These are phyloP conservation scores for Sebastes variabilis DNA, from an alignment of 2,797 vertebrate genomes.

Conservation along the genomic window DNA sequence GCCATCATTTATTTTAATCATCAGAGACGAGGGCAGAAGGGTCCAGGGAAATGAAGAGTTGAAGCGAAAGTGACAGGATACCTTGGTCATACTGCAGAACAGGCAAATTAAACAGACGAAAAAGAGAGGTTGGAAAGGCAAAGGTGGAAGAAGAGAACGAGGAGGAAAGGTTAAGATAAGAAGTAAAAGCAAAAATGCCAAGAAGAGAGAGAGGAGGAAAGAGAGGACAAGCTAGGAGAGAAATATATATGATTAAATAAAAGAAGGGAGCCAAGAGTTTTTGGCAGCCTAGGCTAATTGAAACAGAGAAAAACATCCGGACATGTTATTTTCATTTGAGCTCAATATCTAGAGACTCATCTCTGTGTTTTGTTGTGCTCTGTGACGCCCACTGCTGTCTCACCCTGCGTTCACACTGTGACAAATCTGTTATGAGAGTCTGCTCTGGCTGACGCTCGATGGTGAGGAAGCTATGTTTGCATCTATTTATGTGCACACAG, in stretches of 20 bases:
- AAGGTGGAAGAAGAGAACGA: background rate
- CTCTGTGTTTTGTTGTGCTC: slow-evolving; percentile 2
- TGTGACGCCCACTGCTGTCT: slow-evolving; percentile 33
- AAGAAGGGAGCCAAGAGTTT: background rate
- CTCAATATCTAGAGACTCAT: slow-evolving; percentile 16
- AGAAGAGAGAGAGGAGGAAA: background rate
- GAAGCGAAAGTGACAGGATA: slow-evolving; percentile 1
- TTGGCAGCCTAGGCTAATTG: background rate
- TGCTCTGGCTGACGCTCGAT: slow-evolving; percentile 7
- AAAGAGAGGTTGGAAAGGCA: slow-evolving; percentile 21
- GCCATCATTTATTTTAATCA: slow-evolving; percentile 30
- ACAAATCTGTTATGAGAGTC: background rate
- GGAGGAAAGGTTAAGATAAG: slow-evolving; percentile 1
- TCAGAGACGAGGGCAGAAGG: slow-evolving; percentile 14
- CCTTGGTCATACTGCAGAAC: background rate
- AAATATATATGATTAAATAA: background rate
- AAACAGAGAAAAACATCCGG: slow-evolving; percentile 34
- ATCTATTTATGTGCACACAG: slow-evolving; percentile 16
- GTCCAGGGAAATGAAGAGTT: slow-evolving; percentile 16
- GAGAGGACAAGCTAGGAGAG: background rate
- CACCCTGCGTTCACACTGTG: slow-evolving; percentile 25
- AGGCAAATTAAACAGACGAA: slow-evolving; percentile 6
- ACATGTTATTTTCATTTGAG: slow-evolving; percentile 24
- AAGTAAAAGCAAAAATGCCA: slow-evolving; percentile 8
- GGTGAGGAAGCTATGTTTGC: slow-evolving; percentile 5